Evolutionary conservation across 30 jellyfish, hydroid and myxozoan species (phyloP), one percentile per base, ranked within the genome.

Genomic region (Aurelia sp.): DNA sequence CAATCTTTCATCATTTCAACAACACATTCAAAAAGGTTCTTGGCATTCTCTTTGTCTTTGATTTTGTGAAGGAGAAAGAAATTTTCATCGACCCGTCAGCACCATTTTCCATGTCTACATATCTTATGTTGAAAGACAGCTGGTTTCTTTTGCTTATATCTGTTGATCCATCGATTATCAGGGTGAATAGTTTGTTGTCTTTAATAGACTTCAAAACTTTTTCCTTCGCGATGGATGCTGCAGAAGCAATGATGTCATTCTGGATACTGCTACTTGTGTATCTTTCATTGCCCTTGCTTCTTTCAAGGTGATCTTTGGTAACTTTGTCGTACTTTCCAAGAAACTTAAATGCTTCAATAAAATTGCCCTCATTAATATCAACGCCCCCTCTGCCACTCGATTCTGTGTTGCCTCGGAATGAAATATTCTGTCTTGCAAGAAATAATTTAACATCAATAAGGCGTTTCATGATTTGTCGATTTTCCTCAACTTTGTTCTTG

Each of bases 121-220:
- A 44, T 30, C 68, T 67, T 19, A 35, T 35, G 50, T 72, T 72
- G 50, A 72, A 30, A 72, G 66, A 72, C 33, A 72, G 83, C 19
- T 72, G 68, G 83, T 72, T 72, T 72, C 83, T 47, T 72, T 44
- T 44, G 50, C 83, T 72, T 66, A 18, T 44, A 31, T 72, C 83
- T 22, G 41, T 17, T 35, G 67, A 37, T 16, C 66, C 44, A 35
- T 72, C 83, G 41, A 72, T 40, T 72, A 72, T 30, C 13, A 44
- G 15, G 19, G 83, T 1, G 20, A 30, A 44, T 15, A 17, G 19
- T 11, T 72, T 72, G 15, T 44, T 44, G 55, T 44, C 55, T 44
- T 8, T 44, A 44, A 44, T 10, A 6, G 55, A 44, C 55, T 7
- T 44, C 55, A 44, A 44, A 44, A 44, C 55, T 44, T 44, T 11